These are phyloP conservation scores for Conops quadrifasciatus DNA, from an alignment of 2,888 invertebrate species.

Conservation along the genomic window DNA sequence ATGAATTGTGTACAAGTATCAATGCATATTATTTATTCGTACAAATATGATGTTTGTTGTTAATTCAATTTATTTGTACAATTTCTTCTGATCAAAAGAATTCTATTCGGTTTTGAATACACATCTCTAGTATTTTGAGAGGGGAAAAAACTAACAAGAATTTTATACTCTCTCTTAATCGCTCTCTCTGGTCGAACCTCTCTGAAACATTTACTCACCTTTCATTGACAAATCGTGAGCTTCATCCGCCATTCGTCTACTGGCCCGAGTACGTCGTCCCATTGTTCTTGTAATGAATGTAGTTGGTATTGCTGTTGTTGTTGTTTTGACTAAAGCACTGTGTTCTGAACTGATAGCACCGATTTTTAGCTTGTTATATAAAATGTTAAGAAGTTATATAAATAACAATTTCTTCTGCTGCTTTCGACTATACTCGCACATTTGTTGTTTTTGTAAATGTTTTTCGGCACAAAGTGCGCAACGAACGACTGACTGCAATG, in stretches of 20 bases:
- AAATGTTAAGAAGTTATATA: constrained; percentile 25
- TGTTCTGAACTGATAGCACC: neutral
- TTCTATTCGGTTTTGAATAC: too few relatives aligned
- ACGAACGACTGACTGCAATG: neutral
- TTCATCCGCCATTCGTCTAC: constrained; percentile 28
- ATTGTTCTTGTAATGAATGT: neutral
- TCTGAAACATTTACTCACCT: constrained; percentile 26
- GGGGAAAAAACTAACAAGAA: too few relatives aligned
- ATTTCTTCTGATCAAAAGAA: too few relatives aligned
- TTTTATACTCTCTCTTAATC: too few relatives aligned
- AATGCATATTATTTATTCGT: too few relatives aligned
- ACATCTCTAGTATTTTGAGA: too few relatives aligned
- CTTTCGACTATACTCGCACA: too few relatives aligned
- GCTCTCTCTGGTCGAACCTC: too few relatives aligned
- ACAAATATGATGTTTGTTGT: too few relatives aligned
- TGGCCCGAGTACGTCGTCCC: constrained; percentile 26
- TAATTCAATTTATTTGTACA: too few relatives aligned
- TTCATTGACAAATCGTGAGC: constrained; percentile 34
- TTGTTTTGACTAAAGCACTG: neutral
- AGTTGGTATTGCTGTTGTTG: neutral
- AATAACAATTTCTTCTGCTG: constrained; percentile 15
- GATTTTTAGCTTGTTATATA: constrained; percentile 28
- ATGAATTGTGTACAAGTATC: too few relatives aligned
- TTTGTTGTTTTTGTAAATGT: neutral
- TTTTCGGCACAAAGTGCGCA: constrained; percentile 21